A percentile compares a stretch with the other conserved stretches of the same genome.
Evolutionary conservation across 2,797 vertebrate genomes (phyloP).

Genomic region (Melanotaenia parkinsoni): DNA sequence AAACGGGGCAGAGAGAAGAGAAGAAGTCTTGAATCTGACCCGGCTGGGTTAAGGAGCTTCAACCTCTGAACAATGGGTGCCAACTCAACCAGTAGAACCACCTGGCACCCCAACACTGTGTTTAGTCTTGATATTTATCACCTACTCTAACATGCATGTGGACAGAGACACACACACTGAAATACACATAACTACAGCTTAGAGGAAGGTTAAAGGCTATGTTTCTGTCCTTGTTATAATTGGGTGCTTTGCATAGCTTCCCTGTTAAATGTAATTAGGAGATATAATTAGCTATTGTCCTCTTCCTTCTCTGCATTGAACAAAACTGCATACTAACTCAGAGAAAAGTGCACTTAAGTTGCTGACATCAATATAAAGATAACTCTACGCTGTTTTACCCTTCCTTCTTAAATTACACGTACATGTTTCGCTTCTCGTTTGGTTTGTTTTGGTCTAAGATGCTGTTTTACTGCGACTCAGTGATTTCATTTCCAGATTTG

Average conservation of each 20-base stretch:
- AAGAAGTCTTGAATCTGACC: no score
- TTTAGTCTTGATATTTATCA: no score
- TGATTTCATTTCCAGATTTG: no score
- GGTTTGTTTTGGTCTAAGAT: neutral
- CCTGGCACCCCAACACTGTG: no score
- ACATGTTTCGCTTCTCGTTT: neutral
- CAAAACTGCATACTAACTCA: neutral
- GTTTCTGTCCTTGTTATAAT: constrained; percentile 53
- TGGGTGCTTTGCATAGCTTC: constrained; percentile 40
- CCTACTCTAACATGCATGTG: constrained; percentile 2
- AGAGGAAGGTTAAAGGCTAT: constrained; percentile 55
- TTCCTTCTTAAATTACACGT: no score
- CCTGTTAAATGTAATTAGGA: constrained; percentile 48
- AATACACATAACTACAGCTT: constrained; percentile 18
- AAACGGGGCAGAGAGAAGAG: no score
- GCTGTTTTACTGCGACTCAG: neutral
- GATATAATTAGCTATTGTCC: constrained; percentile 28
- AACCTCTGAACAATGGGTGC: no score
- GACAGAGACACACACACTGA: neutral
- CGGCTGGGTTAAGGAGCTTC: no score
- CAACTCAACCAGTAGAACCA: no score
- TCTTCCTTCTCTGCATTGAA: neutral
- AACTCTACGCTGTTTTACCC: no score
- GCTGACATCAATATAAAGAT: neutral
- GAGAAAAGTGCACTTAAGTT: constrained; percentile 6